phyloP scores from a whole-genome alignment of 2,888 invertebrate genomes.

The Andrena chrysosceles region DNA sequence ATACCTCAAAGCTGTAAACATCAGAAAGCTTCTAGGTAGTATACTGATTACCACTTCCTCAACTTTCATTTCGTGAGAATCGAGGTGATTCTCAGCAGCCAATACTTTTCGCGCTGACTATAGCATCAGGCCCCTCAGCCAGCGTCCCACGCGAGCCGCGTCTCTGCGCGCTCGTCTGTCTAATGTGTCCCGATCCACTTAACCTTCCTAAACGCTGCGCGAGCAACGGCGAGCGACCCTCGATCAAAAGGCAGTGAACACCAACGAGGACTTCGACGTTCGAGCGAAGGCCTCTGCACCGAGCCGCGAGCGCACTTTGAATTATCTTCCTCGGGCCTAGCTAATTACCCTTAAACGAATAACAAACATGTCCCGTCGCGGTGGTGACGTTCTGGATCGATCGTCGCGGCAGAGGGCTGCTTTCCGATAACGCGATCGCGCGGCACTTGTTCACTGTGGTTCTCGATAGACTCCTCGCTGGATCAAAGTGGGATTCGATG shows the following conservation, averaged over 20 bases:
- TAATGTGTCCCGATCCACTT: not conserved
- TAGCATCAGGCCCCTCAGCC: too few relatives aligned
- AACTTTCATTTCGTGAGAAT: too few relatives aligned
- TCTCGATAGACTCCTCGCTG: not conserved
- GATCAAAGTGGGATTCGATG: not conserved
- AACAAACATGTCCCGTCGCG: constrained; percentile 37
- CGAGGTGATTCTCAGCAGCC: too few relatives aligned
- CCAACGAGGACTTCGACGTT: constrained; percentile 75
- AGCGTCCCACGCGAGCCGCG: too few relatives aligned
- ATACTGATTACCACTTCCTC: too few relatives aligned
- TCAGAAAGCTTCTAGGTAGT: too few relatives aligned
- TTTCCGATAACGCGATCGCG: constrained; percentile 23
- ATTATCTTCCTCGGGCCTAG: constrained; percentile 38
- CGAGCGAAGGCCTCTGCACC: constrained; percentile 72
- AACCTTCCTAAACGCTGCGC: constrained; percentile 5
- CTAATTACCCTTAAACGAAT: constrained; percentile 55
- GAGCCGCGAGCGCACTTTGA: constrained; percentile 5
- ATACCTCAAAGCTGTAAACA: too few relatives aligned
- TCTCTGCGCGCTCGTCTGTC: too few relatives aligned
- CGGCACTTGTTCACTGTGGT: not conserved
- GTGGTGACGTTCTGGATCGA: not conserved
- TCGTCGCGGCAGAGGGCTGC: constrained; percentile 18
- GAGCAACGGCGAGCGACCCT: constrained; percentile 64
- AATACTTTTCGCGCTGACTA: too few relatives aligned
- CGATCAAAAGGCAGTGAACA: constrained; percentile 79